Base-by-base conservation (phyloP, 2,888 invertebrate genomes). In the Zelleria hepariella region DNA sequence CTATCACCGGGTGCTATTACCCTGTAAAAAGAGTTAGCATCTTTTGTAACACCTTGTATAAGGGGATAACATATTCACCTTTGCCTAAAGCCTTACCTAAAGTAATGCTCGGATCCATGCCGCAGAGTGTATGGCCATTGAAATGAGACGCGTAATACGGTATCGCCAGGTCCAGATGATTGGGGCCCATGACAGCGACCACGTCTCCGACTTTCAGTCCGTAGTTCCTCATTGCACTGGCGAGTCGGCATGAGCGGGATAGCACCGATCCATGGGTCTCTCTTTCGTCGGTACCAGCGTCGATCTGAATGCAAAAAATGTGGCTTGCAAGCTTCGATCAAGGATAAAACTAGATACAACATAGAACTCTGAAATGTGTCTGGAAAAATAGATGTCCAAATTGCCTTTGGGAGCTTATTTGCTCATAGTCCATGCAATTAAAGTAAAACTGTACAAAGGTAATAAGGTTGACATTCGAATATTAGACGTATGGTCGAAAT, bases 221-320 rank as follows among this genome's bases (percentile, higher is more conserved):
- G 47, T 58, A 66, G 20, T 75, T 70, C 10, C 57, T 59, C 73
- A 78, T 70, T 2, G 77, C 76, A 57, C 65, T 72, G 18, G 78
- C 77, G 2, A 78, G 64, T 1, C 69, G 67, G 59, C 68, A 62
- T 0, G 71, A 62, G 2, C 78, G 71, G 0, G 58, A 64, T 1
- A 74, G 76, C 5, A 78, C 76, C 0, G 75, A 78, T 57, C 63
- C 59, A 58, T 77, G 73, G 1, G 74, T 74, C 61, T 78, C 78
- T 1, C 58, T 63, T 8, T 62, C 58, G 24, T 63, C 73, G 2
- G 71, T 77, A 2, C 66, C 67, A 15, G 63, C 70, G 59, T 80
- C 79, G n/a, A 78, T 75, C 78, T 76, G 60, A 6, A 55, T 58
- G n/a, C n/a, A n/a, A n/a, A n/a, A n/a, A n/a, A n/a, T n/a, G n/a